Evolutionary conservation across 2,113 vertebrate genomes (phyloP).

Genomic region (Nothocercus nigrocapillus): DNA sequence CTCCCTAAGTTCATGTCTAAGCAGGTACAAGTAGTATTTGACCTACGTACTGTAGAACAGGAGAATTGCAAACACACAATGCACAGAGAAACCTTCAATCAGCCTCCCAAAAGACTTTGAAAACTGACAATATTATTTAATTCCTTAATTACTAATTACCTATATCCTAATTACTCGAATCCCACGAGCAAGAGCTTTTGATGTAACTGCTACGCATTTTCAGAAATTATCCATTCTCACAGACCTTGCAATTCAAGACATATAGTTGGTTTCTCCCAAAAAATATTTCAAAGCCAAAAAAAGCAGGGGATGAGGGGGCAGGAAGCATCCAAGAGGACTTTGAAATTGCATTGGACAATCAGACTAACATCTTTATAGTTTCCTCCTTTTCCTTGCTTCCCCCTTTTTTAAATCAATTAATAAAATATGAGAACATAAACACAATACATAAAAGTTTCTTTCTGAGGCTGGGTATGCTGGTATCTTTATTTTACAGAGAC

Average conservation of each 20-base stretch:
- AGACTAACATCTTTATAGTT: background rate
- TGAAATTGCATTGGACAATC: background rate
- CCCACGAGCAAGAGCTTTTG: background rate
- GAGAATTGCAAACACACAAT: background rate
- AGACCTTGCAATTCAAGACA: background rate
- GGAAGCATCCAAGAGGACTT: background rate
- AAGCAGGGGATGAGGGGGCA: too few species aligned
- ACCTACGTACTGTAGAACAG: background rate
- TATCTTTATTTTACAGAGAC: background rate
- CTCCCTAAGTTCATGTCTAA: background rate
- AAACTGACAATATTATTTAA: background rate
- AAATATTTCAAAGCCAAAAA: fast-evolving
- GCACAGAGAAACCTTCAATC: background rate
- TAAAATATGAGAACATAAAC: background rate
- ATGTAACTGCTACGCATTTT: background rate
- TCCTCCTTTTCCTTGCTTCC: background rate
- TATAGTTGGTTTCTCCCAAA: background rate
- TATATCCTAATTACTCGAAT: background rate
- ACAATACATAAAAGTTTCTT: background rate
- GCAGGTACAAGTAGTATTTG: background rate
- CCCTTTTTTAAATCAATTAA: background rate
- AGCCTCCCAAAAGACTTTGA: background rate
- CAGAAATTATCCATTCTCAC: constrained; percentile 13
- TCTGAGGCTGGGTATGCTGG: background rate
- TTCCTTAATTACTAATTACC: constrained; percentile 39